Percentiles rank a stretch among this genome's conserved stretches.
phyloP scores from a whole-genome alignment of 2,888 invertebrate genomes.

The Mythimna albipuncta region DNA sequence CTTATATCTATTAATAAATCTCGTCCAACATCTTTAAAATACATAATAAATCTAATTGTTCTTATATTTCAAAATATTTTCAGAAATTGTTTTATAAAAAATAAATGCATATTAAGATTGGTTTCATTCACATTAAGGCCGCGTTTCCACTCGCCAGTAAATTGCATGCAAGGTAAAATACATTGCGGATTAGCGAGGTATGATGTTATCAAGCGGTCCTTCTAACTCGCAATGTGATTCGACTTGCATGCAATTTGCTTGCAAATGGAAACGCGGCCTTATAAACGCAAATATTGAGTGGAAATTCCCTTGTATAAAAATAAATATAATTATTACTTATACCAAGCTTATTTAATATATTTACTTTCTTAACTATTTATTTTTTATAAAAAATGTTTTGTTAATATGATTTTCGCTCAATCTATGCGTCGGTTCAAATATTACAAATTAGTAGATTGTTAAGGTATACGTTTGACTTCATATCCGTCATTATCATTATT shows the following conservation, averaged over 20 bases:
- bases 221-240: no score
- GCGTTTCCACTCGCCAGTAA: no score
- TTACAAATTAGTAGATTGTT: not conserved
- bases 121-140: not conserved
- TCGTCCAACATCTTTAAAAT: conserved; percentile 27
- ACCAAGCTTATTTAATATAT: not conserved
- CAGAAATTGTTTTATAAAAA: not conserved
- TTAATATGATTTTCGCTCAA: conserved; percentile 9
- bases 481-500: conserved; percentile 20
- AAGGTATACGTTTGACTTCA: conserved; percentile 1
- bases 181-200: no score
- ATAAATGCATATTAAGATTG: not conserved
- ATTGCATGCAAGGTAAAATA: no score
- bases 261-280: no score
- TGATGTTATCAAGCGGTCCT: no score
- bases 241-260: no score
- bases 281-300: conserved; percentile 6
- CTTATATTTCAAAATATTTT: conserved; percentile 21
- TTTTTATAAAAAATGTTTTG: not conserved
- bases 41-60: not conserved
- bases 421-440: conserved; percentile 3
- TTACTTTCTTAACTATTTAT: not conserved
- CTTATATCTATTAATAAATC: conserved; percentile 9
- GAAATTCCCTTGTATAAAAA: not conserved
- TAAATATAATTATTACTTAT: not conserved